Evolutionary conservation across 2,888 invertebrate genomes (phyloP).

Genomic region (Chydorus sphaericus): DNA sequence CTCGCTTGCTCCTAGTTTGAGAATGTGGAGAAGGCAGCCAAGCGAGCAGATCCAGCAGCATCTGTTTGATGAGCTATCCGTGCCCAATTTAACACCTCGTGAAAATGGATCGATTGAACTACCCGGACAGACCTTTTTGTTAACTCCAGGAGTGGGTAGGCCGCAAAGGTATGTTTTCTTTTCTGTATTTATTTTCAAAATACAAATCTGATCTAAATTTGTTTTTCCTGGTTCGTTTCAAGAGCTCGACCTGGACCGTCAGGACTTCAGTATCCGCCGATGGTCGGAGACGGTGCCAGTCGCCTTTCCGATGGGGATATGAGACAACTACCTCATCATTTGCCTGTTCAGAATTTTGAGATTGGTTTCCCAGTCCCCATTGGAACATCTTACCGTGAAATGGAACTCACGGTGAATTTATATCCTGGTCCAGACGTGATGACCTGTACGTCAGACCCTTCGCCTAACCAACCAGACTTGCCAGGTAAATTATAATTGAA

Average conservation of each 20-base stretch:
- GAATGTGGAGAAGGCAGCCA: too few species aligned
- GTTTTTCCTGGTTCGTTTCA: too few species aligned
- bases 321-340: constrained; percentile 24
- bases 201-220: too few species aligned
- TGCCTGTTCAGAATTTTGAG: constrained; percentile 26
- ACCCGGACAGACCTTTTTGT: too few species aligned
- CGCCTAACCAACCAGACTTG: too few species aligned
- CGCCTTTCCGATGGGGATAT: background rate
- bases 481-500: too few species aligned
- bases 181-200: too few species aligned
- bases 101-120: too few species aligned
- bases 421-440: background rate
- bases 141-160: background rate
- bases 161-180: background rate
- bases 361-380: constrained; percentile 21
- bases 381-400: constrained; percentile 12
- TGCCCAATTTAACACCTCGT: too few species aligned
- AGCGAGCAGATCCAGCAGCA: constrained; percentile 26
- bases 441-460: constrained; percentile 26
- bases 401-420: background rate
- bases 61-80: constrained; percentile 24
- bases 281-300: background rate
- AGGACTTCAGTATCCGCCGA: background rate
- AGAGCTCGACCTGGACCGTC: background rate
- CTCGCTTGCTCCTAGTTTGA: constrained; percentile 11